Conservation (phyloP, 2,113 vertebrate genomes). For the Muscicapa adusta region DNA sequence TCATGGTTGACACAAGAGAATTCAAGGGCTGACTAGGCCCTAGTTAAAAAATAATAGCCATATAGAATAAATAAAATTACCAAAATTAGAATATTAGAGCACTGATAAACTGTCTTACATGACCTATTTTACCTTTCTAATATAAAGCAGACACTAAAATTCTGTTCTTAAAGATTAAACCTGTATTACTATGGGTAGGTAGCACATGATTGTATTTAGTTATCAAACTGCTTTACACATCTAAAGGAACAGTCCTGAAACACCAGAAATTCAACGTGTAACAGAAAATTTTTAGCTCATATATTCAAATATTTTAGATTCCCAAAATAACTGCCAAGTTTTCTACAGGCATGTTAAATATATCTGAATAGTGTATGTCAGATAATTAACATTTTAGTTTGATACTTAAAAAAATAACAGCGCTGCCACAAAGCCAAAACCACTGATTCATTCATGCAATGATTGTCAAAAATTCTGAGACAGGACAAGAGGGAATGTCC, state of each 20-base stretch:
- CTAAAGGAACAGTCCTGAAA: not conserved
- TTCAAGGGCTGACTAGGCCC: not conserved
- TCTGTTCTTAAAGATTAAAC: not conserved
- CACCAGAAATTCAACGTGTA: not conserved
- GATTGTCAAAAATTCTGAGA: not conserved
- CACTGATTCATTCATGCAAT: not conserved
- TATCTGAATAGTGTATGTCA: not conserved
- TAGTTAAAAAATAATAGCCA: accelerated
- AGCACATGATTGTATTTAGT: not conserved
- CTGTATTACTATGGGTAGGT: not conserved
- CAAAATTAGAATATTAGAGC: not conserved
- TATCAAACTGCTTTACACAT: not conserved
- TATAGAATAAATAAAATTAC: not conserved
- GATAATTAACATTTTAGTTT: not conserved
- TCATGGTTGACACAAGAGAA: not conserved
- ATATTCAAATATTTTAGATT: not conserved
- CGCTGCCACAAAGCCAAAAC: not conserved
- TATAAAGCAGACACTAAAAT: not conserved
- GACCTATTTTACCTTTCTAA: not conserved
- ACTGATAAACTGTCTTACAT: not conserved
- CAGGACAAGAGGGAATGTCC: not conserved
- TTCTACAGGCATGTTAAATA: not conserved
- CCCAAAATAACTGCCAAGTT: not conserved
- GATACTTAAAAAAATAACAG: not conserved
- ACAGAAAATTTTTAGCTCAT: not conserved